Conservation (phyloP, 2,797 vertebrate species). For the Capromys pilorides region DNA sequence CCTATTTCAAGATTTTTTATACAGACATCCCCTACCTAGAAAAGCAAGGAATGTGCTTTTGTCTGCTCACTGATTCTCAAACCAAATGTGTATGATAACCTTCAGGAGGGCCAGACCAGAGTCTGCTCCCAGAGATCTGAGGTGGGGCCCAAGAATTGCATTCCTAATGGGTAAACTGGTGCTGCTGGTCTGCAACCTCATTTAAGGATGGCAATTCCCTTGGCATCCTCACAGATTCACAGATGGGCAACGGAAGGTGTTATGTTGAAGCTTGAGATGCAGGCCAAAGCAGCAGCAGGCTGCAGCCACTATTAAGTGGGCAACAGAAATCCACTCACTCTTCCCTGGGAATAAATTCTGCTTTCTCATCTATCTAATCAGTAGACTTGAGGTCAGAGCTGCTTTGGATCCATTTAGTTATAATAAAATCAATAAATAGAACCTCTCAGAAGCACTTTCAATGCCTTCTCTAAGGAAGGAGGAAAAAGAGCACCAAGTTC, state of each 20-base stretch:
- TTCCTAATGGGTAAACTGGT: not conserved
- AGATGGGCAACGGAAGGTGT: not conserved
- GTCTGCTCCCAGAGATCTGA: not conserved
- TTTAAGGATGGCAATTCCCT: not conserved
- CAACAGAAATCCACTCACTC: not conserved
- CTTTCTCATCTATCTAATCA: slow-evolving; percentile 3
- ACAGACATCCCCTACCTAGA: not conserved
- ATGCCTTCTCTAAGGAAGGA: not conserved
- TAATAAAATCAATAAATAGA: slow-evolving; percentile 46
- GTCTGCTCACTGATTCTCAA: not conserved
- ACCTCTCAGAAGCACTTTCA: slow-evolving; percentile 44
- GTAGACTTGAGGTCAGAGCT: slow-evolving; percentile 37
- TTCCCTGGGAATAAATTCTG: not conserved
- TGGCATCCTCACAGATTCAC: not conserved
- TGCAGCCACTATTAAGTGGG: not conserved
- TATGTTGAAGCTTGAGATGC: not conserved
- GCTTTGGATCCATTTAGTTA: slow-evolving; percentile 8
- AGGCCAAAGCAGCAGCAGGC: not conserved
- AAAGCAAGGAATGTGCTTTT: not conserved
- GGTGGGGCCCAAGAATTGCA: not conserved
- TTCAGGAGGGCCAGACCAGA: not conserved
- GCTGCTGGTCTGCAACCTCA: not conserved
- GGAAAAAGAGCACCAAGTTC: not conserved
- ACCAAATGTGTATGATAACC: not conserved
- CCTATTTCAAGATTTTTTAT: not conserved